A percentile compares a stretch with the other conserved stretches of the same genome.
Evolutionary conservation across 2,797 vertebrate species (phyloP).

Genomic region (Sebastes iracundus): DNA sequence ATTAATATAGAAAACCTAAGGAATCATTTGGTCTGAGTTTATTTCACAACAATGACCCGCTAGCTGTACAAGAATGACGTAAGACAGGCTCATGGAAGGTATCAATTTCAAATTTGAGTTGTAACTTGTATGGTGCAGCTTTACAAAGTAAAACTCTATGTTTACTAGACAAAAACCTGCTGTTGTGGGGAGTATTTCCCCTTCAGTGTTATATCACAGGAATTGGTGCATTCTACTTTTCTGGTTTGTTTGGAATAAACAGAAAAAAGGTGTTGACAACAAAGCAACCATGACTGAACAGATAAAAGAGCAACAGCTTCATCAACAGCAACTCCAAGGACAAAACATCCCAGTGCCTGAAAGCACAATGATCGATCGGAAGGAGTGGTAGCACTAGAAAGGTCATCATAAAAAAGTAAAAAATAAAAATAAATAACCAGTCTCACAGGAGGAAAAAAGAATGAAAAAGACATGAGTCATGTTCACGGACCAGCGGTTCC

Average conservation of each 20-base stretch:
- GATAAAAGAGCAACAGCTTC: neutral
- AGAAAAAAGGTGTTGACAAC: neutral
- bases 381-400: neutral
- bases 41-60: too few species aligned
- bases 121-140: neutral
- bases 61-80: neutral
- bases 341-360: neutral
- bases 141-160: neutral
- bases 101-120: neutral
- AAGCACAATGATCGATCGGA: conserved; percentile 3
- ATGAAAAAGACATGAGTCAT: conserved; percentile 12
- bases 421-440: neutral
- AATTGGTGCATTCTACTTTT: neutral
- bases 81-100: neutral
- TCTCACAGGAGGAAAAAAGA: neutral
- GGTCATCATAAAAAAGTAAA: conserved; percentile 1
- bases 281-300: neutral
- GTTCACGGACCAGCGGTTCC: conserved; percentile 1
- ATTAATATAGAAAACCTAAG: too few species aligned
- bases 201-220: neutral
- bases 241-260: neutral
- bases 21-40: too few species aligned
- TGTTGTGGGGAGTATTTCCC: neutral
- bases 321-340: neutral
- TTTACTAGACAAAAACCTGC: neutral